These are phyloP conservation scores for Falco cherrug DNA, from an alignment of 2,797 vertebrate species.

Conservation along the genomic window DNA sequence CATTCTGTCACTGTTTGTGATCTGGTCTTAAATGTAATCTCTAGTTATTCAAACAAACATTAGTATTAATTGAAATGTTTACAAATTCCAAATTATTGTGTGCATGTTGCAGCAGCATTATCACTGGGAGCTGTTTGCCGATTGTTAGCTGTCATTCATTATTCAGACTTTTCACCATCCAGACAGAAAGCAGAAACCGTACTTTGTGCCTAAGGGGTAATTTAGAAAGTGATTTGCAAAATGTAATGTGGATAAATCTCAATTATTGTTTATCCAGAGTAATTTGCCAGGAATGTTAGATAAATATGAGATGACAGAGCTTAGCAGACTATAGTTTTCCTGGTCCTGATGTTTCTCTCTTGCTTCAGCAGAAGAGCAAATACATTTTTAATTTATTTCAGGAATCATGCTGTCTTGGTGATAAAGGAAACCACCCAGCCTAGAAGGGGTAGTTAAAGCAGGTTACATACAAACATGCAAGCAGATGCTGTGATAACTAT, in stretches of 20 bases:
- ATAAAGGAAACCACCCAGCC: not conserved
- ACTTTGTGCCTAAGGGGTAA: not conserved
- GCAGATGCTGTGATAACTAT: not conserved
- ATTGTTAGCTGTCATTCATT: not conserved
- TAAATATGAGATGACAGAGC: not conserved
- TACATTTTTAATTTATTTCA: not conserved
- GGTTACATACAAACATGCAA: not conserved
- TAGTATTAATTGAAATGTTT: not conserved
- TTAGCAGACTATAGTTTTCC: not conserved
- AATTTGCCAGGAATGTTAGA: not conserved
- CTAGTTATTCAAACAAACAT: not conserved
- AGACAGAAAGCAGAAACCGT: fast-evolving
- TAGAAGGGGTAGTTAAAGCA: not conserved
- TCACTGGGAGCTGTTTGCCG: not conserved
- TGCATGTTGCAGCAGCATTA: not conserved
- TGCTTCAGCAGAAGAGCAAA: not conserved
- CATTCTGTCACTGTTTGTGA: not conserved
- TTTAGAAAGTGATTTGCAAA: not conserved
- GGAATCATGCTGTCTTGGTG: not conserved
- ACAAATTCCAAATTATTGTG: not conserved
- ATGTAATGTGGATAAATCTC: not conserved
- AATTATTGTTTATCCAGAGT: not conserved
- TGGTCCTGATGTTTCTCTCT: not conserved
- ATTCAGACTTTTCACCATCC: not conserved
- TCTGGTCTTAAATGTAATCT: not conserved